Conservation (phyloP, 2,797 vertebrate species). For the Muscicapa striata region DNA sequence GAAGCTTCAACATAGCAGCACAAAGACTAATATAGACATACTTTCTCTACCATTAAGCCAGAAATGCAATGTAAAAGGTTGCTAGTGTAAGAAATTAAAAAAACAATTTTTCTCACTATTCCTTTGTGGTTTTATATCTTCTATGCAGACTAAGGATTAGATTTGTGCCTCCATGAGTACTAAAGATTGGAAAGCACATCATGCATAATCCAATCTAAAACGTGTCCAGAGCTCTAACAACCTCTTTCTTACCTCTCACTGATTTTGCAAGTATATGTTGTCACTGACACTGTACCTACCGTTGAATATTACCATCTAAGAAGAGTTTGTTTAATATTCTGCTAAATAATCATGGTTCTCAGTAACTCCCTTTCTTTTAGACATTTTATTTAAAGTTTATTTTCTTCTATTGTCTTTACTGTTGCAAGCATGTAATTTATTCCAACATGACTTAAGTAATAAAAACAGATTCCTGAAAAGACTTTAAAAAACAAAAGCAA, state of each 20-base stretch:
- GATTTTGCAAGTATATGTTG: not conserved
- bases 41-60: not conserved
- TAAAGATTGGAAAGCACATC: not conserved
- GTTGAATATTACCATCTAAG: not conserved
- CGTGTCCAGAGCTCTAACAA: not conserved
- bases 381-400: not conserved
- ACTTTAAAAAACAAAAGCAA: not conserved
- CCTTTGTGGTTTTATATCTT: not conserved
- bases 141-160: not conserved
- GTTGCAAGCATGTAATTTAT: not conserved
- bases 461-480: not conserved
- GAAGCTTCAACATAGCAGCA: not conserved
- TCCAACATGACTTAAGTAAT: not conserved
- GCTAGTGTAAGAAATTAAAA: not conserved
- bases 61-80: not conserved
- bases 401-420: not conserved
- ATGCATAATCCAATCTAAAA: not conserved
- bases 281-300: not conserved
- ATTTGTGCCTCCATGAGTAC: not conserved
- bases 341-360: not conserved
- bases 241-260: not conserved
- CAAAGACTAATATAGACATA: fast-evolving
- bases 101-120: not conserved
- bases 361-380: not conserved
- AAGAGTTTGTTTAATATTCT: not conserved